A percentile compares a stretch with the other conserved stretches of the same genome.
These are phyloP conservation scores for Mirza zaza DNA, from an alignment of 2,113 vertebrate genomes.

Conservation along the genomic window DNA sequence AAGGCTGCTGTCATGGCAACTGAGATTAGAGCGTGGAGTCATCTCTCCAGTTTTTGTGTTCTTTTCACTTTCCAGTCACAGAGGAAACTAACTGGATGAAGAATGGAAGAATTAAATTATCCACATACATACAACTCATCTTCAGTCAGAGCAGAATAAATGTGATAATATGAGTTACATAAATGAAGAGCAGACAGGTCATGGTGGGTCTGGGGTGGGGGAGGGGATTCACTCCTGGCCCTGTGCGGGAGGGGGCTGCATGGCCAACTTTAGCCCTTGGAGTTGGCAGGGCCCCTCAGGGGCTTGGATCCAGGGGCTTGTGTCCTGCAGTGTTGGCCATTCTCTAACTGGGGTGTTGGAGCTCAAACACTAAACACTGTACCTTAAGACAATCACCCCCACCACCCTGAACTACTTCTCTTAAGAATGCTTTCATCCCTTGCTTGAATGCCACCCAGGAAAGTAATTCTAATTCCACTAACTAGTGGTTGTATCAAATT, in stretches of 20 bases:
- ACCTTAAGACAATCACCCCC: neutral
- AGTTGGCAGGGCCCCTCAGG: slow-evolving; percentile 62
- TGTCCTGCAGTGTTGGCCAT: slow-evolving; percentile 51
- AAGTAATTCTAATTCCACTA: slow-evolving; percentile 7
- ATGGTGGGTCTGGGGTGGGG: neutral
- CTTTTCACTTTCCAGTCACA: slow-evolving; percentile 81
- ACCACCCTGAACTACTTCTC: slow-evolving; percentile 3
- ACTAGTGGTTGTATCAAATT: slow-evolving; percentile 16
- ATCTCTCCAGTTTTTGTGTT: slow-evolving; percentile 84
- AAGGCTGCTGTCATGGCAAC: slow-evolving; percentile 92
- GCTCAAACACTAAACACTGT: slow-evolving; percentile 14
- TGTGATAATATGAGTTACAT: slow-evolving; percentile 59
- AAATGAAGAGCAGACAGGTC: slow-evolving; percentile 73
- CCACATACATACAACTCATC: slow-evolving; percentile 66
- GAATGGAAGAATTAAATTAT: slow-evolving; percentile 74
- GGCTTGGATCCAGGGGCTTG: slow-evolving; percentile 1
- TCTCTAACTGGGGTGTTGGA: slow-evolving; percentile 70
- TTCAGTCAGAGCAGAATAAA: slow-evolving; percentile 66
- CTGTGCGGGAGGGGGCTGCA: slow-evolving; percentile 45
- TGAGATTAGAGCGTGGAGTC: slow-evolving; percentile 87
- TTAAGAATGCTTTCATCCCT: neutral
- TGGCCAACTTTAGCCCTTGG: slow-evolving; percentile 59
- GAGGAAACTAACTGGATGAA: slow-evolving; percentile 82
- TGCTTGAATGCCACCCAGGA: slow-evolving; percentile 15
- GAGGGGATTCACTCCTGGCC: slow-evolving; percentile 45